Evolutionary conservation across 2,797 vertebrate species (phyloP).

Genomic region (Knipowitschia caucasica): DNA sequence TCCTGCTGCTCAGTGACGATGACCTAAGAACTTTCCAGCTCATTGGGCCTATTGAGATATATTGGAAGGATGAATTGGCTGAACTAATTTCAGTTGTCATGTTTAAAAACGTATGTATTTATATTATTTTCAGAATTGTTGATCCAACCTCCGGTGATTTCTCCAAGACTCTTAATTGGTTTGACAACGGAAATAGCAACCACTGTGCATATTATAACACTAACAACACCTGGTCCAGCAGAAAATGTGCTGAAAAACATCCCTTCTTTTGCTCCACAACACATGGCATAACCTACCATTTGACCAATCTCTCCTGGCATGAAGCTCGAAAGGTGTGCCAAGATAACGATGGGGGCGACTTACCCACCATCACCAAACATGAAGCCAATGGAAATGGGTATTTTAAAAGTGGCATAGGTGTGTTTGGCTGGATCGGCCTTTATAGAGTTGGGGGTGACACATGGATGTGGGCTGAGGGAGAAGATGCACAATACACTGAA

Average conservation of each 20-base stretch:
- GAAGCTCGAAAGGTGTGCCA: not conserved
- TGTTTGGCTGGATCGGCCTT: conserved; percentile 39
- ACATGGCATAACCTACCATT: fast-evolving
- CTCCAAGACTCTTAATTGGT: not conserved
- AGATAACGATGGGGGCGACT: fast-evolving
- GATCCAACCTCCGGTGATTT: conserved; percentile 2
- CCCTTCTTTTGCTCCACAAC: not conserved
- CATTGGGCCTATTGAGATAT: too few species aligned
- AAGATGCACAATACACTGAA: not conserved
- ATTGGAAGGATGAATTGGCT: too few species aligned
- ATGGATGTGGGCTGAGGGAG: conserved; percentile 21
- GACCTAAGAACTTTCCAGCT: too few species aligned
- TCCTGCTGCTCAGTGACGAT: too few species aligned
- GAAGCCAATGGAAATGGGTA: fast-evolving
- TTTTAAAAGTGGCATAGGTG: not conserved
- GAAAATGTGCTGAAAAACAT: not conserved
- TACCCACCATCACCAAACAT: not conserved
- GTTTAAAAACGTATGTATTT: not conserved
- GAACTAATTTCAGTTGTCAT: not conserved
- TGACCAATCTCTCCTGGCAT: fast-evolving
- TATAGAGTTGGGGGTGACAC: not conserved
- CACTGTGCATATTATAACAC: conserved; percentile 9
- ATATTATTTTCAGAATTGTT: conserved; percentile 32
- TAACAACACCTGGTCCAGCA: conserved; percentile 13
- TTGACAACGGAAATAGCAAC: not conserved